A percentile compares a stretch with the other conserved stretches of the same genome.
Conservation (phyloP, 2,113 vertebrate genomes). For the Apeltes quadracus region DNA sequence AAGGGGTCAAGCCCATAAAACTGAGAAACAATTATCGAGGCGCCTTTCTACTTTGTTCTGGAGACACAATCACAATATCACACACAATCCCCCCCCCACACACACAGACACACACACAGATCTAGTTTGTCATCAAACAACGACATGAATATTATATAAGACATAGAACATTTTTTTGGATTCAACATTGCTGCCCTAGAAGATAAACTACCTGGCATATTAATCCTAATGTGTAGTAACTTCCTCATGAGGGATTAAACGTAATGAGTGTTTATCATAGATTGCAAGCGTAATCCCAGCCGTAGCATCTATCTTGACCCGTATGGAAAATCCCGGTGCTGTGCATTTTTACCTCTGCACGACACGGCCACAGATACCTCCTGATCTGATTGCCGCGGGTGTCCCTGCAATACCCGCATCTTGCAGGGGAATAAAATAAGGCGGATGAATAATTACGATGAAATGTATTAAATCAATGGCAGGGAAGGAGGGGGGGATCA, state of each 20-base stretch:
- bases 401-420: conserved; percentile 20
- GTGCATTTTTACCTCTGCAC: conserved; percentile 23
- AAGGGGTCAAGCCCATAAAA: conserved; percentile 64
- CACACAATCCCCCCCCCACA: too few species aligned
- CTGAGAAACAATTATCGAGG: conserved; percentile 63
- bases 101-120: background rate
- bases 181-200: background rate
- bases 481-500: conserved; percentile 30
- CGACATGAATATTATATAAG: background rate
- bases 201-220: conserved; percentile 37
- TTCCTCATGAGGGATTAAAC: conserved; percentile 65
- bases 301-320: conserved; percentile 66
- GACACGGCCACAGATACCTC: background rate
- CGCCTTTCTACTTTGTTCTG: conserved; percentile 34
- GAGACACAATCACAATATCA: background rate
- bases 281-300: conserved; percentile 69
- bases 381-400: conserved; percentile 2
- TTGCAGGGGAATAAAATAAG: conserved; percentile 23
- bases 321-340: conserved; percentile 52
- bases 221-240: conserved; percentile 62
- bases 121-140: background rate
- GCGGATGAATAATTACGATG: conserved; percentile 57
- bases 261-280: conserved; percentile 56
- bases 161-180: background rate
- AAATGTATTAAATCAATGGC: conserved; percentile 65